Evolutionary conservation across 2,113 vertebrate genomes (phyloP).

Genomic region (Cygnus atratus): DNA sequence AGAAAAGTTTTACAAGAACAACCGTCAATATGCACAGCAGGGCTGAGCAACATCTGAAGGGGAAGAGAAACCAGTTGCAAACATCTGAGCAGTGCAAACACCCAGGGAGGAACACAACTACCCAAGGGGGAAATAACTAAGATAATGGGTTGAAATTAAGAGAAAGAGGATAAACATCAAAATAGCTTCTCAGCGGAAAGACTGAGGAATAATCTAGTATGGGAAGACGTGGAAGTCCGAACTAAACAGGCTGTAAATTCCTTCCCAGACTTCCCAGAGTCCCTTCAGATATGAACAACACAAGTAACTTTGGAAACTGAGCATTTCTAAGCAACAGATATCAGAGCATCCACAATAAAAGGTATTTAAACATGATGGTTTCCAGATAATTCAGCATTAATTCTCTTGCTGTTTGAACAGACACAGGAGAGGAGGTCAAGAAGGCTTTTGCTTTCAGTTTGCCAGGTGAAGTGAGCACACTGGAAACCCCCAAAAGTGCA

Average conservation of each 20-base stretch:
- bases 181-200: conserved; percentile 49
- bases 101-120: conserved; percentile 37
- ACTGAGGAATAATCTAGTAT: background rate
- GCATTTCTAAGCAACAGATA: conserved; percentile 13
- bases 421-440: background rate
- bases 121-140: conserved; percentile 43
- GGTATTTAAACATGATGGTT: background rate
- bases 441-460: background rate
- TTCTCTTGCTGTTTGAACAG: background rate
- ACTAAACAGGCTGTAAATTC: background rate
- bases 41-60: conserved; percentile 27
- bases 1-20: conserved; percentile 58
- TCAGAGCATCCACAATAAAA: background rate
- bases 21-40: conserved; percentile 57
- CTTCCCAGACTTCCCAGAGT: background rate
- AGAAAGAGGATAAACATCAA: conserved; percentile 49
- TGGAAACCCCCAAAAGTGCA: background rate
- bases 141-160: conserved; percentile 57
- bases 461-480: background rate
- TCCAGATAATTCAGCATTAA: background rate
- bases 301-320: background rate
- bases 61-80: conserved; percentile 18
- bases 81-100: conserved; percentile 8
- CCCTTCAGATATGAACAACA: background rate
- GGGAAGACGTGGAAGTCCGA: background rate